Percentiles rank a stretch among this genome's conserved stretches.
Conservation (phyloP, 2,888 invertebrate genomes). For the Phyllotreta cruciferae region DNA sequence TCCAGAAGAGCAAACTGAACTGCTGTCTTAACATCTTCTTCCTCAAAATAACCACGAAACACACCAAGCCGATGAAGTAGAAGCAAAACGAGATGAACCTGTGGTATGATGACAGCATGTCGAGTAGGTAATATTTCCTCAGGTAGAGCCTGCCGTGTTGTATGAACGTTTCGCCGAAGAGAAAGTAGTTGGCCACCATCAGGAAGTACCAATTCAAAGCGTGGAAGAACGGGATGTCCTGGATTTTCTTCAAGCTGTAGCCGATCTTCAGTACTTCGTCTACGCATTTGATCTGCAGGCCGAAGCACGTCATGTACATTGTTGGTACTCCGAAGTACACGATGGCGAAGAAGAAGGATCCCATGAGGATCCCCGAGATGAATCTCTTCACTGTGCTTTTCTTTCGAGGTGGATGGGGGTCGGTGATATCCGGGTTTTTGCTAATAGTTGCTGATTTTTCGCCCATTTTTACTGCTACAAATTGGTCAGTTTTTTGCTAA, state of each 20-base stretch:
- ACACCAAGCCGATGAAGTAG: slow-evolving; percentile 94
- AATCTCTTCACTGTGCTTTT: slow-evolving; percentile 92
- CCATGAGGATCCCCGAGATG: slow-evolving; percentile 93
- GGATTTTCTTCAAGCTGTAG: slow-evolving; percentile 92
- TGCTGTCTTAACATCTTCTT: slow-evolving; percentile 93
- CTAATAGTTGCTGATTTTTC: slow-evolving; percentile 8
- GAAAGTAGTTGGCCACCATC: slow-evolving; percentile 96
- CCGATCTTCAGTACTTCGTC: slow-evolving; percentile 99
- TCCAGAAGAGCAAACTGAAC: slow-evolving; percentile 99
- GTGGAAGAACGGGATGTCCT: slow-evolving; percentile 82
- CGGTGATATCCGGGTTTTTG: background rate
- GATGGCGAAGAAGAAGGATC: slow-evolving; percentile 85
- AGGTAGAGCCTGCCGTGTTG: slow-evolving; percentile 71
- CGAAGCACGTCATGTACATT: slow-evolving; percentile 89
- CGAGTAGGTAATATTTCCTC: slow-evolving; percentile 59
- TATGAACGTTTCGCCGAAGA: slow-evolving; percentile 95
- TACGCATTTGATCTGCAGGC: slow-evolving; percentile 98
- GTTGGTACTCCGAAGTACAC: slow-evolving; percentile 94
- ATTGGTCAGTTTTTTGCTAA: background rate
- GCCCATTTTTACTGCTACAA: background rate
- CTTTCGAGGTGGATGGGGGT: background rate
- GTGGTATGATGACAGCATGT: slow-evolving; percentile 94
- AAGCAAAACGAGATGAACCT: slow-evolving; percentile 95
- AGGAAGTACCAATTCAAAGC: slow-evolving; percentile 98
- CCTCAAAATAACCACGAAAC: slow-evolving; percentile 96